These are phyloP conservation scores for Brachionus angularis DNA, from an alignment of 1,140 invertebrate genomes.

Conservation along the genomic window DNA sequence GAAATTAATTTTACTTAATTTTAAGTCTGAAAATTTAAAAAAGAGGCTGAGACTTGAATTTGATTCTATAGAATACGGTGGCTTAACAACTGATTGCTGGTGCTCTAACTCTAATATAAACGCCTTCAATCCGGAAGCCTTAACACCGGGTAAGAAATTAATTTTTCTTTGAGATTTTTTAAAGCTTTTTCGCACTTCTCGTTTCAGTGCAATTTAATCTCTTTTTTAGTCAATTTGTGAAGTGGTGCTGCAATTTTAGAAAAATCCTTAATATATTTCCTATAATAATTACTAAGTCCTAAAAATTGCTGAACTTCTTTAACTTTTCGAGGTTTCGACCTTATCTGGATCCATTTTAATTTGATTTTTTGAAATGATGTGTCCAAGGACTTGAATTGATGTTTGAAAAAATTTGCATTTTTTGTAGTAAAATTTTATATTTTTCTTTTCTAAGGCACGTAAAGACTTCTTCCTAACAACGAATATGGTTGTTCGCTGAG, in stretches of 20 bases:
- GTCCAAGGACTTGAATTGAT: too few species aligned
- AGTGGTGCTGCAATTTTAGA: constrained; percentile 46
- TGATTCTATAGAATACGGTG: not conserved
- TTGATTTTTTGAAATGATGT: not conserved
- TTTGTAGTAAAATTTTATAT: too few species aligned
- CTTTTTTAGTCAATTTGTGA: constrained; percentile 45
- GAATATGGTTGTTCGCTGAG: too few species aligned
- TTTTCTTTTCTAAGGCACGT: too few species aligned
- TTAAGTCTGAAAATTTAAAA: not conserved
- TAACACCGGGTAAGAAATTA: constrained; percentile 44
- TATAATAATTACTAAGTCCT: constrained; percentile 36
- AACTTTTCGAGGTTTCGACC: not conserved
- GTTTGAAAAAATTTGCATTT: too few species aligned
- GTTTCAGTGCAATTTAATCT: constrained; percentile 45
- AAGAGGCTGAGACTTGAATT: not conserved
- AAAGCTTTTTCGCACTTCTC: constrained; percentile 44
- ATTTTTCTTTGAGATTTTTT: constrained; percentile 40
- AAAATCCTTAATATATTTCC: constrained; percentile 45
- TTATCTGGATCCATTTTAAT: constrained; percentile 10
- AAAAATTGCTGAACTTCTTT: not conserved
- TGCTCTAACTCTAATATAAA: not conserved
- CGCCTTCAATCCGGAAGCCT: not conserved
- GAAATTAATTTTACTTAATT: not conserved
- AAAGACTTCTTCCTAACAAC: too few species aligned
- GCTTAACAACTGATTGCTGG: not conserved